These are phyloP conservation scores for Listrodromus nycthemerus DNA, from an alignment of 2,888 invertebrate species.

Conservation along the genomic window DNA sequence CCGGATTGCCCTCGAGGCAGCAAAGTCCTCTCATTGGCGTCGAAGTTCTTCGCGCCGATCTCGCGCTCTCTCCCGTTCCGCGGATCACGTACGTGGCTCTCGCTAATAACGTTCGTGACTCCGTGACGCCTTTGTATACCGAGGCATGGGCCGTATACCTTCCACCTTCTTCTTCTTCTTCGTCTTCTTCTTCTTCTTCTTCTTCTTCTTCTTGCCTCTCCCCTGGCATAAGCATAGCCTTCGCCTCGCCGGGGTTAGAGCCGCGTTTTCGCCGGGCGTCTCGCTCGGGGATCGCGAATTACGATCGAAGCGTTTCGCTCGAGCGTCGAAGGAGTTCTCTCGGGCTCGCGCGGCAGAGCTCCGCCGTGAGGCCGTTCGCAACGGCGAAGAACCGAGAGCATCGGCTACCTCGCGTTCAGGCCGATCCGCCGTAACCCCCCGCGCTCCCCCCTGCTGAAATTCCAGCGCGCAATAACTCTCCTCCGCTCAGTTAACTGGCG, in stretches of 20 bases:
- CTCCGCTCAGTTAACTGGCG: constrained; percentile 60
- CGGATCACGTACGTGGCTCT: constrained; percentile 65
- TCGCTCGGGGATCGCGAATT: constrained; percentile 63
- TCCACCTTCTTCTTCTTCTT: constrained; percentile 15
- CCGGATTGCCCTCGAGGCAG: constrained; percentile 66
- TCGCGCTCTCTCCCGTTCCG: constrained; percentile 20
- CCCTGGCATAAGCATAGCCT: constrained; percentile 45
- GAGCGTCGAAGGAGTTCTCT: constrained; percentile 44
- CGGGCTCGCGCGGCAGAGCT: constrained; percentile 35
- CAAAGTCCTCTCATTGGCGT: constrained; percentile 64
- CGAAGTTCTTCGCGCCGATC: constrained; percentile 54
- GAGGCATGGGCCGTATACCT: constrained; percentile 35
- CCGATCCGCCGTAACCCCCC: constrained; percentile 38
- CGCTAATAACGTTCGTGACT: constrained; percentile 74
- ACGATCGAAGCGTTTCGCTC: constrained; percentile 63
- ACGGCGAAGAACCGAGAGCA: not conserved
- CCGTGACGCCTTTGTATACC: constrained; percentile 66
- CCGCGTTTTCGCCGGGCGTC: constrained; percentile 48
- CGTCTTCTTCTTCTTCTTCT: constrained; percentile 34
- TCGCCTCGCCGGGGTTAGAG: constrained; percentile 26
- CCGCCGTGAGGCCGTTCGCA: constrained; percentile 2
- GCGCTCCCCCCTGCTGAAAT: constrained; percentile 45
- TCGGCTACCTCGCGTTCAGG: constrained; percentile 20
- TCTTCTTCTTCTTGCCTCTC: constrained; percentile 42
- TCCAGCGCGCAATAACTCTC: constrained; percentile 66